Evolutionary conservation across 2,113 vertebrate genomes (phyloP), one percentile per base, ranked within the genome.

Genomic region (Cyphomyrus discorhynchus): DNA sequence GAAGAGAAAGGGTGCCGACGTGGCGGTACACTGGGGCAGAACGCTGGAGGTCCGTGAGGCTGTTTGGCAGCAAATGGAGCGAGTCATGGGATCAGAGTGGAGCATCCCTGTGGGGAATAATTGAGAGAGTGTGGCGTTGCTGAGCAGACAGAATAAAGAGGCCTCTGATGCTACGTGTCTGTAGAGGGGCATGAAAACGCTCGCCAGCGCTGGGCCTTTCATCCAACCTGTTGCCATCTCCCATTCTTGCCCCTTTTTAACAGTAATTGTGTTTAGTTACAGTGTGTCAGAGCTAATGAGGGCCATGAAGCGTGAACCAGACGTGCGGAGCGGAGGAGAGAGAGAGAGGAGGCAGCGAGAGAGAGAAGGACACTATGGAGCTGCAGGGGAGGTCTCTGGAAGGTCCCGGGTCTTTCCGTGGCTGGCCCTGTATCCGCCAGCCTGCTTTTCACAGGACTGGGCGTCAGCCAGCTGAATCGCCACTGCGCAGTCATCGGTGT

Each of bases 181-280:
- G 56, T 15, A 66, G 87, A 50, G 56, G 56, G 39, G 11, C 56
- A 46, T 88, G 56, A 62, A 88, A 88, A 42, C 11, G 8, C 39
- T 10, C 91, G 92, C 89, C 91, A 91, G 91, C 90, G 87, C 91
- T 88, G 92, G 90, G 84, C 89, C 90, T 90, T 92, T 93, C 90
- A 92, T 93, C 47, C 42, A 17, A 24, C 56, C 62, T 49, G 45
- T 87, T 90, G 91, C 50, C 74, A 91, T 91, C 86, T 88, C 88
- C 87, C 90, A 91, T 91, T 93, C 92, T 92, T 92, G 8, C 90
- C 92, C 90, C 91, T 89, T 87, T 87, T 93, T 93, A 91, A 91
- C 92, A 92, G 91, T 93, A 93, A 93, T 93, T 92, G 90, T 91
- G 88, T 92, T 93, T 92, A 91, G 92, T 92, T 93, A 85, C 90